Percentiles rank a stretch among this genome's conserved stretches.
These are phyloP conservation scores for Urechis unicinctus DNA, from an alignment of 2,888 invertebrate genomes.

Conservation along the genomic window DNA sequence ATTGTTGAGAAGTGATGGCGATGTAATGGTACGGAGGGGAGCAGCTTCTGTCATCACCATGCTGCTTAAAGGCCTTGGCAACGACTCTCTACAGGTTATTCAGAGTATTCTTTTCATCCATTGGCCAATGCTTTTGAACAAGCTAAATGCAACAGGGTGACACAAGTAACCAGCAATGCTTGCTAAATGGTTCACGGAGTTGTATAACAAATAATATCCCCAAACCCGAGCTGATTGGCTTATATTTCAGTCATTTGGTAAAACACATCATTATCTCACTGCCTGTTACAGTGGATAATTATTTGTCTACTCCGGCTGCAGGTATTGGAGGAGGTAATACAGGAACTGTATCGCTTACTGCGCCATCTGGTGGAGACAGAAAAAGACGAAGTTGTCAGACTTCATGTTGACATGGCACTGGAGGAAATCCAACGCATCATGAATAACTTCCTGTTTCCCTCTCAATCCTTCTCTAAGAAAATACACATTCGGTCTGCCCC, in stretches of 20 bases:
- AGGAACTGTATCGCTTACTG: slow-evolving; percentile 66
- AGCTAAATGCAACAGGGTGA: neutral
- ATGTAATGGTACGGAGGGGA: slow-evolving; percentile 69
- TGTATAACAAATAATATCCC: too few species aligned
- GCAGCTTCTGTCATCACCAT: slow-evolving; percentile 71
- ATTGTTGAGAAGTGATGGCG: slow-evolving; percentile 65
- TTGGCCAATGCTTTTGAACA: neutral
- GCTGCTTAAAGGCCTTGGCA: slow-evolving; percentile 69
- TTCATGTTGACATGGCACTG: slow-evolving; percentile 71
- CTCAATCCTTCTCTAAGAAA: slow-evolving; percentile 58
- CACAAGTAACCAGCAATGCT: too few species aligned
- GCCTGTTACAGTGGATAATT: neutral
- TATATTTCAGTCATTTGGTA: too few species aligned
- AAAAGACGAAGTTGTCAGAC: slow-evolving; percentile 63
- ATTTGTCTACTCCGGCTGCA: slow-evolving; percentile 30
- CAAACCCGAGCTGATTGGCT: too few species aligned
- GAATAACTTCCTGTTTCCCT: slow-evolving; percentile 59
- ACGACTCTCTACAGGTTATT: slow-evolving; percentile 58
- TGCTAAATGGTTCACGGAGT: too few species aligned
- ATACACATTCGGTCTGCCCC: slow-evolving; percentile 53
- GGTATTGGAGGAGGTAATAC: slow-evolving; percentile 62
- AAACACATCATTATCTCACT: too few species aligned
- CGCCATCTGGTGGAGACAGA: slow-evolving; percentile 62
- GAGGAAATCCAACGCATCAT: slow-evolving; percentile 70
- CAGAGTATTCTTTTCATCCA: neutral